Evolutionary conservation across 2,888 invertebrate genomes (phyloP).

Genomic region (Leucoptera coffeella): DNA sequence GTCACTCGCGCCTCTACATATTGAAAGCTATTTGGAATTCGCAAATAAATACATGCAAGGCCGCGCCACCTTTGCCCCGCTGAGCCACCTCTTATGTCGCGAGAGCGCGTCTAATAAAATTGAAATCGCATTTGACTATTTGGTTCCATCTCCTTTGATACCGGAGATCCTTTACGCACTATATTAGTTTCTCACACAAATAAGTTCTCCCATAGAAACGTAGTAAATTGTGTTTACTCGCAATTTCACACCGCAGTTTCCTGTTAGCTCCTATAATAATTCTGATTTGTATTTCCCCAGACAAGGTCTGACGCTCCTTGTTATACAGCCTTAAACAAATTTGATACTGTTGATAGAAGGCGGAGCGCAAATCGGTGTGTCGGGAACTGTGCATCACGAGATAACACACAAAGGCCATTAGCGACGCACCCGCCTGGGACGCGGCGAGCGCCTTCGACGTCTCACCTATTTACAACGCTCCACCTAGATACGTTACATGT

Average conservation of each 20-base stretch:
- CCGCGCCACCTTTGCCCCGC: slow-evolving; percentile 8
- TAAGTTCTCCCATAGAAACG: slow-evolving; percentile 4
- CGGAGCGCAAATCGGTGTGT: too few relatives aligned
- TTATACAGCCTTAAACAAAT: too few relatives aligned
- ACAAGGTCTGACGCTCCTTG: too few relatives aligned
- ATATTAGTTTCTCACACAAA: slow-evolving; percentile 7
- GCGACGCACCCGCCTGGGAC: slow-evolving; percentile 22
- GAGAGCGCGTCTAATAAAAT: slow-evolving; percentile 30
- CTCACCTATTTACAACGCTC: slow-evolving; percentile 6
- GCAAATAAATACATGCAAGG: slow-evolving; percentile 34
- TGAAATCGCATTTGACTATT: slow-evolving; percentile 40
- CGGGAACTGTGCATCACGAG: slow-evolving; percentile 6
- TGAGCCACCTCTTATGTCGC: slow-evolving; percentile 24
- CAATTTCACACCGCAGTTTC: too few relatives aligned
- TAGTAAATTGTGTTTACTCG: too few relatives aligned
- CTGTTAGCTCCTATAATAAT: too few relatives aligned
- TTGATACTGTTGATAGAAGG: too few relatives aligned
- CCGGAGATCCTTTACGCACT: slow-evolving; percentile 8
- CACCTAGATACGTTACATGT: slow-evolving; percentile 7
- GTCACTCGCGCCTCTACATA: slow-evolving; percentile 42
- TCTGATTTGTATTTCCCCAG: too few relatives aligned
- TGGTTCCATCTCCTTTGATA: slow-evolving; percentile 21
- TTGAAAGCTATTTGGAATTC: slow-evolving; percentile 48
- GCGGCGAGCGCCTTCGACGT: slow-evolving; percentile 8
- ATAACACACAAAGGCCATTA: slow-evolving; percentile 32